These are phyloP conservation scores for Periparus ater DNA, from an alignment of 2,797 vertebrate genomes.

Conservation along the genomic window DNA sequence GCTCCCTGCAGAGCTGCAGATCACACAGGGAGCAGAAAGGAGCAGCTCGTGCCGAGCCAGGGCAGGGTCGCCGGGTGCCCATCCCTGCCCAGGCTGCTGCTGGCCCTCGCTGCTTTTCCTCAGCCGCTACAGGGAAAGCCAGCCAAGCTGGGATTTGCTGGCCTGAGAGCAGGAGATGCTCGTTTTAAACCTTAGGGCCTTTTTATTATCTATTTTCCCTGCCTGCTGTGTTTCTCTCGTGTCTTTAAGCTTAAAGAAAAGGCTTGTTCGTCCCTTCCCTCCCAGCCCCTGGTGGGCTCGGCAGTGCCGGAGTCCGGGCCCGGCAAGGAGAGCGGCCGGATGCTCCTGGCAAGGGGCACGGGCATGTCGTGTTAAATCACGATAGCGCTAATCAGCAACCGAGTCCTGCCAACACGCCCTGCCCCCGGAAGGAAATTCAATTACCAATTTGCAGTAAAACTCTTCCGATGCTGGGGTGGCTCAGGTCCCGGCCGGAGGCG, in stretches of 20 bases:
- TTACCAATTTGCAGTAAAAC: neutral
- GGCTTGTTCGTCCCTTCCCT: neutral
- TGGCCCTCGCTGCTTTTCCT: neutral
- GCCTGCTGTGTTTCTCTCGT: neutral
- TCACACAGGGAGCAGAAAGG: accelerated
- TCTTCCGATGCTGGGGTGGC: neutral
- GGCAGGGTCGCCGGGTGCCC: neutral
- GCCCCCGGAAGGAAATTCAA: neutral
- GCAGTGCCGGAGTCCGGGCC: neutral
- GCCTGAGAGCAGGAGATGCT: neutral
- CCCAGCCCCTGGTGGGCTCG: neutral
- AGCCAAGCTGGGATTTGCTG: neutral
- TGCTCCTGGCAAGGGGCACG: accelerated
- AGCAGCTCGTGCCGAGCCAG: neutral
- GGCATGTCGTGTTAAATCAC: accelerated
- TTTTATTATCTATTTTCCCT: neutral
- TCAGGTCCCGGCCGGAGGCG: accelerated
- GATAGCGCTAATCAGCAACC: neutral
- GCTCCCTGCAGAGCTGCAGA: neutral
- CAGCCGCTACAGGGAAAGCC: neutral
- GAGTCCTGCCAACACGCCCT: neutral
- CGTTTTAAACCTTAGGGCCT: neutral
- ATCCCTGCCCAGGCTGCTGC: neutral
- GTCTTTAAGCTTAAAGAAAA: neutral
- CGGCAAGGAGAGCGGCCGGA: accelerated